Percentiles rank a stretch among this genome's conserved stretches.
Evolutionary conservation across 2,797 vertebrate genomes (phyloP).

Genomic region (Lophotriccus pileatus): DNA sequence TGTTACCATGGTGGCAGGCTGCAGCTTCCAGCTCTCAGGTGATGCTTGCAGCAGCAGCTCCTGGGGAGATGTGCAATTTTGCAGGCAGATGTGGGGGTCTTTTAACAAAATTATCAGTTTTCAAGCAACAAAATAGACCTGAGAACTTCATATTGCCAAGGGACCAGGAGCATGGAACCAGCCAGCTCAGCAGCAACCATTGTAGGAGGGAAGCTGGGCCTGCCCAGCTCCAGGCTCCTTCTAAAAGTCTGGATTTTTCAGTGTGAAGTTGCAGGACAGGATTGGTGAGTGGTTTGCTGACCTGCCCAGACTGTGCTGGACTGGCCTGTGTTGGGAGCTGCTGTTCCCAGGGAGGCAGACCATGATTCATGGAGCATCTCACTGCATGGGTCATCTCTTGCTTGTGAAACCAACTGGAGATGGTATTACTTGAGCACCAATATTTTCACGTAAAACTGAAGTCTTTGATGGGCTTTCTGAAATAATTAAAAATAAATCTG

Average conservation of each 20-base stretch:
- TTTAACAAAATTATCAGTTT: background rate
- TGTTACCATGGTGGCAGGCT: rapidly evolving
- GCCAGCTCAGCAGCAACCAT: background rate
- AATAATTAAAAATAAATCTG: rapidly evolving
- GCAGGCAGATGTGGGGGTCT: background rate
- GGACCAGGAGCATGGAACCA: rapidly evolving
- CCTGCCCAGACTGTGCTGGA: background rate
- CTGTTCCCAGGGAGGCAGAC: background rate
- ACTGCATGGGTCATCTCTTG: rapidly evolving
- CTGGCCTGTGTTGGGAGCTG: background rate
- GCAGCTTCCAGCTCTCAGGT: background rate
- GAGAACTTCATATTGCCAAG: rapidly evolving
- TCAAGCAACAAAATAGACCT: background rate
- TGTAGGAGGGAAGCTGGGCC: background rate
- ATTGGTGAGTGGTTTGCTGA: background rate
- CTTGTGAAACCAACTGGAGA: background rate
- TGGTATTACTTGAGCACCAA: rapidly evolving
- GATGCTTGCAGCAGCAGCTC: background rate
- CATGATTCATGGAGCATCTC: background rate
- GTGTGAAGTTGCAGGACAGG: rapidly evolving
- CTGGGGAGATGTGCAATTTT: rapidly evolving
- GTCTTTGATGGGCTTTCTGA: background rate
- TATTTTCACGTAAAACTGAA: rapidly evolving
- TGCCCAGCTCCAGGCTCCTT: background rate
- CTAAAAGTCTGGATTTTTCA: background rate